These are phyloP conservation scores for Idaea biselata DNA, from an alignment of 2,888 invertebrate genomes.

Conservation along the genomic window DNA sequence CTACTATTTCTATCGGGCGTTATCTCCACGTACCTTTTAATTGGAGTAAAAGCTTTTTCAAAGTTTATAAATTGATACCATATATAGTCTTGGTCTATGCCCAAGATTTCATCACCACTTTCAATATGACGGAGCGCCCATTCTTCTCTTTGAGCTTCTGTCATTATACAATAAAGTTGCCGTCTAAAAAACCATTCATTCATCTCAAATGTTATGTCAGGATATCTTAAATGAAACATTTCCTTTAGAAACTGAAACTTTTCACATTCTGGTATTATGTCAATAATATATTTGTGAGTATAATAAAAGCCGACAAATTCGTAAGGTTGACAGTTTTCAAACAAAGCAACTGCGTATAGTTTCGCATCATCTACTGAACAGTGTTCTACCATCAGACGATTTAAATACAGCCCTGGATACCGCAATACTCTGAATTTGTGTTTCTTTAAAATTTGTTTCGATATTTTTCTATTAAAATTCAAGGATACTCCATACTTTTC, in stretches of 20 bases:
- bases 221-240: slow-evolving; percentile 43
- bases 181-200: slow-evolving; percentile 34
- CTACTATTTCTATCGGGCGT: slow-evolving; percentile 37
- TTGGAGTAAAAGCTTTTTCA: slow-evolving; percentile 41
- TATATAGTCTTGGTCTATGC: slow-evolving; percentile 39
- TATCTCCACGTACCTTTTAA: slow-evolving; percentile 40
- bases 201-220: slow-evolving; percentile 44
- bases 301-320: slow-evolving; percentile 39
- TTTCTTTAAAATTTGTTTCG: slow-evolving; percentile 43
- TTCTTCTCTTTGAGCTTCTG: slow-evolving; percentile 41
- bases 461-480: slow-evolving; percentile 40
- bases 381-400: slow-evolving; percentile 37
- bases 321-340: slow-evolving; percentile 29
- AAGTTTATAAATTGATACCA: slow-evolving; percentile 56
- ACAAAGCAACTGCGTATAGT: slow-evolving; percentile 33
- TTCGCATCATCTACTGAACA: slow-evolving; percentile 45
- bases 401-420: slow-evolving; percentile 42
- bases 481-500: slow-evolving; percentile 33
- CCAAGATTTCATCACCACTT: slow-evolving; percentile 39
- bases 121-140: slow-evolving; percentile 54
- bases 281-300: slow-evolving; percentile 35
- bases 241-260: slow-evolving; percentile 43
- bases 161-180: slow-evolving; percentile 41
- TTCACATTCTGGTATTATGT: slow-evolving; percentile 38
- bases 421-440: slow-evolving; percentile 47